Evolutionary conservation across 2,888 invertebrate genomes (phyloP).

Genomic region (Netelia melanura): DNA sequence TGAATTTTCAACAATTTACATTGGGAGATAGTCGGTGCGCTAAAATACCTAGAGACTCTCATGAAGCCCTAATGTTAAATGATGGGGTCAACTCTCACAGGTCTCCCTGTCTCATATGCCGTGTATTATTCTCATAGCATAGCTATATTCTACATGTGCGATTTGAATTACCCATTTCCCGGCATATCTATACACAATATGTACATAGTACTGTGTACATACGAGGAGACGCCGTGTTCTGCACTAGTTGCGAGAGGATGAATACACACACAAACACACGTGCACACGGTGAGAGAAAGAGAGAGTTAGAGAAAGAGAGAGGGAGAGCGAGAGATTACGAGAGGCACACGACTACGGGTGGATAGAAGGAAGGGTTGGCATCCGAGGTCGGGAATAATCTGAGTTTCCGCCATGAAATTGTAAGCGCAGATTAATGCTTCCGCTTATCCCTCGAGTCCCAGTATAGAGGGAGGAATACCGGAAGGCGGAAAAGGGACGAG

Average conservation of each 20-base stretch:
- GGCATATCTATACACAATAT: conserved; percentile 34
- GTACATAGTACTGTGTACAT: conserved; percentile 25
- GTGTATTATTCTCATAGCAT: conserved; percentile 25
- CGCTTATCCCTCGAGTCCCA: conserved; percentile 64
- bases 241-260: conserved; percentile 22
- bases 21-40: neutral
- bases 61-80: conserved; percentile 65
- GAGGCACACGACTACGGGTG: conserved; percentile 13
- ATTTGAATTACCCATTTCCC: conserved; percentile 55
- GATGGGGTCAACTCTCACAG: conserved; percentile 60
- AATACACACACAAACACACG: neutral
- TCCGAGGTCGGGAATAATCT: conserved; percentile 66
- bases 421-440: conserved; percentile 67
- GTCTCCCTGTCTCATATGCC: conserved; percentile 45
- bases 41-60: conserved; percentile 17
- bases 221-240: conserved; percentile 34
- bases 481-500: conserved; percentile 15
- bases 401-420: conserved; percentile 70
- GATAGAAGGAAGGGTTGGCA: conserved; percentile 25
- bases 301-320: neutral
- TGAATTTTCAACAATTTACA: neutral
- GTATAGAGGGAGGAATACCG: conserved; percentile 35
- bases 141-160: neutral
- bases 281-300: neutral
- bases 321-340: neutral